Percentiles rank a stretch among this genome's conserved stretches.
Conservation (phyloP, 2,797 vertebrate species). For the Psittacula derbiana region DNA sequence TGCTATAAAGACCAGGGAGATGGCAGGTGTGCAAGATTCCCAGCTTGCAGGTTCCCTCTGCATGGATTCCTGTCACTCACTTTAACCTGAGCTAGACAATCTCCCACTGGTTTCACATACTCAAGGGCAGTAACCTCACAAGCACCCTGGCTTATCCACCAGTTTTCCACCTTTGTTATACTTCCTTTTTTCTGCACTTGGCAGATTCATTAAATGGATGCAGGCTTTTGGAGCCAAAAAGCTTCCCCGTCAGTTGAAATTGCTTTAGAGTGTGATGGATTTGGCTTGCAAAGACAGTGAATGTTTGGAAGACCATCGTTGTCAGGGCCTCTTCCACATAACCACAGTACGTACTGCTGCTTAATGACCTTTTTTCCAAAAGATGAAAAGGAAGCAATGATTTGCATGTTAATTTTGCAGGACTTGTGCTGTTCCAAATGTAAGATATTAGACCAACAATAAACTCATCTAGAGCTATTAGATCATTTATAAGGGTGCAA, state of each 20-base stretch:
- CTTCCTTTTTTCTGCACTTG: not conserved
- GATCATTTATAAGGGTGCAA: not conserved
- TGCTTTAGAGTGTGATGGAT: not conserved
- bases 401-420: not conserved
- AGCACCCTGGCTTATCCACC: not conserved
- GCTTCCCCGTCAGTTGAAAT: not conserved
- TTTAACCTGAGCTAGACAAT: not conserved
- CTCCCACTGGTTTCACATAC: not conserved
- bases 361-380: not conserved
- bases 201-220: not conserved
- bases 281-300: not conserved
- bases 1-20: rapidly evolving
- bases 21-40: not conserved
- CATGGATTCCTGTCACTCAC: no score
- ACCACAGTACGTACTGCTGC: not conserved
- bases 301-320: not conserved
- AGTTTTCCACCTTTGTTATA: not conserved
- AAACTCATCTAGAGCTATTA: not conserved
- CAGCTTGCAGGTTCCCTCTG: not conserved
- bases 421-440: not conserved
- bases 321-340: not conserved
- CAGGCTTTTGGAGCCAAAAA: not conserved
- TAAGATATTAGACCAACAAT: not conserved
- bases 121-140: not conserved
- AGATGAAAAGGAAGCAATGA: not conserved